Evolutionary conservation across 2,797 vertebrate genomes (phyloP).

Genomic region (Sebastes hubbsi): DNA sequence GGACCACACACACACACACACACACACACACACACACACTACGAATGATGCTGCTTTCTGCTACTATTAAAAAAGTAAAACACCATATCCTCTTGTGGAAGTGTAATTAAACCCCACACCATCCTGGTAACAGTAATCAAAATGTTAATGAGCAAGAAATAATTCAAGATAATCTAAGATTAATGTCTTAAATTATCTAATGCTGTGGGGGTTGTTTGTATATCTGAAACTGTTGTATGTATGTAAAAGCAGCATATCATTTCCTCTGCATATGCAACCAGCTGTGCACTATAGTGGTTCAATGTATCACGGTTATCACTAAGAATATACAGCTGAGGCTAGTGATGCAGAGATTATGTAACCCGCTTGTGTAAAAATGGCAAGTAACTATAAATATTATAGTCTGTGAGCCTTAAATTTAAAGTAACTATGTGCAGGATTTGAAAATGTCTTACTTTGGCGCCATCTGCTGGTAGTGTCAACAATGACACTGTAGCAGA

Average conservation of each 20-base stretch:
- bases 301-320: not conserved
- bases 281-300: not conserved
- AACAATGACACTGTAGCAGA: not conserved
- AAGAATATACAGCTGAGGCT: not conserved
- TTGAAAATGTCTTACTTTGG: not conserved
- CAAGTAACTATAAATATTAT: not conserved
- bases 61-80: not conserved
- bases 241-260: not conserved
- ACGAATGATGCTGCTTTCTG: not conserved
- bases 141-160: constrained; percentile 3
- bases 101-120: constrained; percentile 12
- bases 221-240: not conserved
- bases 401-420: not conserved
- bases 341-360: not conserved
- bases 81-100: not conserved
- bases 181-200: not conserved
- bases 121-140: not conserved
- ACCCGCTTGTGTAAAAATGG: not conserved
- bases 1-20: constrained; percentile 13
- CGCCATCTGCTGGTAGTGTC: not conserved
- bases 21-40: not conserved
- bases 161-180: not conserved
- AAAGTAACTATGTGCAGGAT: not conserved
- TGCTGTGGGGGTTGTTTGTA: too few species aligned
- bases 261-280: not conserved